These are phyloP conservation scores for Anarsia innoxiella DNA, from an alignment of 2,888 invertebrate genomes.

Conservation along the genomic window DNA sequence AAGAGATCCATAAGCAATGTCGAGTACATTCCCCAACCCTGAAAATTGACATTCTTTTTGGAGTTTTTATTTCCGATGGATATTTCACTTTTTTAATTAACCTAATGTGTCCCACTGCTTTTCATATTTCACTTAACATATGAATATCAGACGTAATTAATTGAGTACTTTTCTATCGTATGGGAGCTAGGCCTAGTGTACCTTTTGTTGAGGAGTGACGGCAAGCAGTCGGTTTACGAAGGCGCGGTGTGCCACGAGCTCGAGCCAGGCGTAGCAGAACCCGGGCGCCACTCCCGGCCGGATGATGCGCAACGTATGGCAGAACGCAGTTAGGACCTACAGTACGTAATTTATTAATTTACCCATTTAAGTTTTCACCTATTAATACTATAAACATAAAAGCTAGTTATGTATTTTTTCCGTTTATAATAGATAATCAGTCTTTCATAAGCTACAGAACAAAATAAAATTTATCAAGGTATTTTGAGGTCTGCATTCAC, in stretches of 20 bases:
- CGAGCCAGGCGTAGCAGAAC: constrained; percentile 99
- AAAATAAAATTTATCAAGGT: no score
- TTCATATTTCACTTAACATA: no score
- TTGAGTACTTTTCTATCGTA: no score
- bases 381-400: background rate
- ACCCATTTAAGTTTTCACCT: background rate
- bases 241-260: constrained; percentile 96
- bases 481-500: no score
- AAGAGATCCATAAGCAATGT: constrained; percentile 96
- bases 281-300: constrained; percentile 95
- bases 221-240: constrained; percentile 96
- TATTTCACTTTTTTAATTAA: no score
- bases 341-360: background rate
- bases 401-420: no score
- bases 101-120: no score
- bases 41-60: constrained; percentile 22
- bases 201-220: constrained; percentile 92
- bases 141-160: no score
- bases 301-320: constrained; percentile 95
- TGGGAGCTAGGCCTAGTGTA: constrained; percentile 26
- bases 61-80: no score
- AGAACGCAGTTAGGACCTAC: constrained; percentile 93
- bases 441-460: no score
- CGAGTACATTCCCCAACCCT: constrained; percentile 98
- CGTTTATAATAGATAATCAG: no score